Evolutionary conservation across 2,113 vertebrate genomes (phyloP), one percentile per base, ranked within the genome.

Genomic region (Azemiops feae): DNA sequence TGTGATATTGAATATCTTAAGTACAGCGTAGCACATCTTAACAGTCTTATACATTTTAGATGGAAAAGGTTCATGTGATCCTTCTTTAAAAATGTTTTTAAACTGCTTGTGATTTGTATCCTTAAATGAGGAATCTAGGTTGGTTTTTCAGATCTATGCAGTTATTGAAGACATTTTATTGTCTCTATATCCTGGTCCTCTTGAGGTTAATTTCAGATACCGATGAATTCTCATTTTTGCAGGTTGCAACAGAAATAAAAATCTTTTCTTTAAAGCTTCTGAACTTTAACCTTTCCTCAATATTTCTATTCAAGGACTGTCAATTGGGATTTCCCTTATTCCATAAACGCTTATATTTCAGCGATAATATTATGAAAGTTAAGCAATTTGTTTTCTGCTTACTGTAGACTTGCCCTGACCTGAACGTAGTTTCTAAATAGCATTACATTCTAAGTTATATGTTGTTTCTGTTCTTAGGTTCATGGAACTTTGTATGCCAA

Each of bases 161-260:
- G 58, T 53, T 55, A 74, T 54, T 88, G 85, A 45, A 64, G 85
- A 20, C 5, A 89, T 93, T 93, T 88, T 89, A 58, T 54, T 74
- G 47, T 69, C 52, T 89, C 22, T 14, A 20, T 54, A 9, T 89
- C 53, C 43, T 85, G 22, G 50, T 43, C 22, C 92, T 93, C 64
- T 89, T 93, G 54, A 43, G 88, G 74, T 85, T 93, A 93, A 93
- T 93, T 93, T 92, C 64, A 93, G 88, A 39, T 43, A 58, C 69
- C 47, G 14, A 69, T 52, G 69, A 89, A 93, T 89, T 54, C n/a
- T 93, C 88, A 86, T 74, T 90, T 86, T 81, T 90, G 88, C 45
- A 86, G 85, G 52, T 55, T 52, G 92, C 54, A 90, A 90, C 53
- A 60, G 88, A 81, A 90, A 89, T 54, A 90, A 89, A 92, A 92